Percentiles rank a stretch among this genome's conserved stretches.
These are phyloP conservation scores for Silurus lanzhouensis DNA, from an alignment of 2,797 vertebrate species.

Conservation along the genomic window DNA sequence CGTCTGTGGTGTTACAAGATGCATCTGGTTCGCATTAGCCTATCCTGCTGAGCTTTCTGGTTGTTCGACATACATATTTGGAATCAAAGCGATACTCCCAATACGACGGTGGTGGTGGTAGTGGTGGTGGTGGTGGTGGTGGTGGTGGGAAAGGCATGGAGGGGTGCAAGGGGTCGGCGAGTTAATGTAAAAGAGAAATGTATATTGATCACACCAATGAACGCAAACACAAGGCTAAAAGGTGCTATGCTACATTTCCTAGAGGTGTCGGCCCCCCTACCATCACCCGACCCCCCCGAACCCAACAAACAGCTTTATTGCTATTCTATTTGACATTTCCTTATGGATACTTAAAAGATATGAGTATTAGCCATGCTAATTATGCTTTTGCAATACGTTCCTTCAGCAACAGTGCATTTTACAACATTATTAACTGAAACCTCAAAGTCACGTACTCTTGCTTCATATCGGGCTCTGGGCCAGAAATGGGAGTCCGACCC, in stretches of 20 bases:
- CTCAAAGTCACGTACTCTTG: background rate
- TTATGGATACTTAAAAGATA: too few species aligned
- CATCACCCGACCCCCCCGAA: too few species aligned
- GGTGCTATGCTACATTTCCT: too few species aligned
- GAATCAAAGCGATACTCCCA: slow-evolving; percentile 74
- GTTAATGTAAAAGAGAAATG: slow-evolving; percentile 38
- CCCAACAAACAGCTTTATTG: too few species aligned
- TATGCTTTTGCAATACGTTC: background rate
- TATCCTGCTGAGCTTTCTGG: slow-evolving; percentile 64
- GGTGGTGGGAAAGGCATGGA: too few species aligned
- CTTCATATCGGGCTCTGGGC: slow-evolving; percentile 1
- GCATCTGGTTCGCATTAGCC: slow-evolving; percentile 73
- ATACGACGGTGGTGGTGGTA: slow-evolving; percentile 29
- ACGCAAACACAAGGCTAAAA: too few species aligned
- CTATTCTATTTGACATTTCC: too few species aligned
- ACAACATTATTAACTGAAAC: background rate
- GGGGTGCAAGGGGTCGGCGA: background rate
- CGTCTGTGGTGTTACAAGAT: slow-evolving; percentile 60
- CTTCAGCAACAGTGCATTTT: background rate
- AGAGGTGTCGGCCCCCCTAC: too few species aligned
- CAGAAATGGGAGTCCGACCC: background rate
- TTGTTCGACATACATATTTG: slow-evolving; percentile 59
- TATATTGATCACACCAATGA: slow-evolving; percentile 38
- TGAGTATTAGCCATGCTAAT: background rate
- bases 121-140: too few species aligned